These are phyloP conservation scores for Bombyx mandarina DNA, from an alignment of 1,140 invertebrate species.

Conservation along the genomic window DNA sequence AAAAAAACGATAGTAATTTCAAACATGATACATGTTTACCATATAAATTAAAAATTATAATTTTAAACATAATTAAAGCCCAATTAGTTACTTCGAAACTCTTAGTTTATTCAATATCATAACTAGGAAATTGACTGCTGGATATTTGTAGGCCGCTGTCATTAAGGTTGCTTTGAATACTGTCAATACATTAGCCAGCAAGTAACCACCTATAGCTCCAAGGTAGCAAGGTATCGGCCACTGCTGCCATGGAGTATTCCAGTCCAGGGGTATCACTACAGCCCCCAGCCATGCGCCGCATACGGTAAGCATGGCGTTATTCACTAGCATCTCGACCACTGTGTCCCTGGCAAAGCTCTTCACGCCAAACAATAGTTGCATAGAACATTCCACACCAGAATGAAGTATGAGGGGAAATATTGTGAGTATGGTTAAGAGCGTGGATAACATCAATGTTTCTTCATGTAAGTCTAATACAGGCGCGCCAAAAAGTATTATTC, in stretches of 20 bases:
- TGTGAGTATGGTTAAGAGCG: slow-evolving; percentile 77
- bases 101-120: slow-evolving; percentile 42
- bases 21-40: neutral
- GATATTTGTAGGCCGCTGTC: slow-evolving; percentile 44
- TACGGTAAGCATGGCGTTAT: slow-evolving; percentile 75
- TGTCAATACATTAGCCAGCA: slow-evolving; percentile 72
- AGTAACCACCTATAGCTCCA: slow-evolving; percentile 78
- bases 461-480: slow-evolving; percentile 76
- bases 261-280: slow-evolving; percentile 91
- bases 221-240: slow-evolving; percentile 85
- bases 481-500: slow-evolving; percentile 83
- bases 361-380: slow-evolving; percentile 70
- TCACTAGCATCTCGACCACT: slow-evolving; percentile 72
- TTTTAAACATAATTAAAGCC: neutral
- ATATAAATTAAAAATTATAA: slow-evolving; percentile 11
- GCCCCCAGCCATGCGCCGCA: slow-evolving; percentile 91
- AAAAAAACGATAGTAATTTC: neutral
- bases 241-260: slow-evolving; percentile 91
- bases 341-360: slow-evolving; percentile 64
- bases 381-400: slow-evolving; percentile 71
- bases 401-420: slow-evolving; percentile 76
- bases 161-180: slow-evolving; percentile 52
- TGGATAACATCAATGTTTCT: slow-evolving; percentile 81
- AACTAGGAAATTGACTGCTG: slow-evolving; percentile 37
- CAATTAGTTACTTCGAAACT: slow-evolving; percentile 30